Evolutionary conservation across 37 sponge, comb jelly and placozoan species (phyloP), one percentile per base, ranked within the genome.

Genomic region (Agelas oroides): DNA sequence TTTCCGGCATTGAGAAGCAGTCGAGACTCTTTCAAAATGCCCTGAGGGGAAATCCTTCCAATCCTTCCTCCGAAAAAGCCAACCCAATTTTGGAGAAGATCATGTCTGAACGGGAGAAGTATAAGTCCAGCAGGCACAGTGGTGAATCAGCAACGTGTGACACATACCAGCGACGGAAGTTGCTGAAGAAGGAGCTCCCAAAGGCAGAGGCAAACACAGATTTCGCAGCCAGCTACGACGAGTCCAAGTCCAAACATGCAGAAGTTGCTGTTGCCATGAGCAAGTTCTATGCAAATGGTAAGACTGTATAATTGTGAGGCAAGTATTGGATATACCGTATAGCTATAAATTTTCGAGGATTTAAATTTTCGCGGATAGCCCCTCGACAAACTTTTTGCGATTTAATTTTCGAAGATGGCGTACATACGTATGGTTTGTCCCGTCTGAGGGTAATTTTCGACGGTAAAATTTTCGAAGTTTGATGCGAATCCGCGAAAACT

Each of bases 1-100:
- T 89, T 40, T 70, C 89, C 33, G 89, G 89, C 15, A 28, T 89
- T 0, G 89, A 89, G 58, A 83, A 59, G 13, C 89, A 89, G 40
- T 89, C 89, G 3, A 65, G 84, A 30, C 35, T 89, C 19, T 77
- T 89, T 52, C 56, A 33, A 36, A 71, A 83, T 60, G 71, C 82
- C 46, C 19, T 89, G 23, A 63, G 27, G 41, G 79, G 89, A 13
- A 75, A 65, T 0, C 66, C 84, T 53, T 21, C 57, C 21, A 37
- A 68, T 20, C 36, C 5, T 23, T 20, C 25, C 25, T 24, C 27
- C 17, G 6, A 38, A 25, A 32, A 59, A 36, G n/a, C 21, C 23
- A 89, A 89, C 55, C 62, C 78, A 1, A 89, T 89, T 60, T 36
- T 89, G 38, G 58, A 66, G 20, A 53, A 73, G 23, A 78, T 83